Evolutionary conservation across 2,888 invertebrate genomes (phyloP).

Genomic region (Sinopyrophorus schimmeli): DNA sequence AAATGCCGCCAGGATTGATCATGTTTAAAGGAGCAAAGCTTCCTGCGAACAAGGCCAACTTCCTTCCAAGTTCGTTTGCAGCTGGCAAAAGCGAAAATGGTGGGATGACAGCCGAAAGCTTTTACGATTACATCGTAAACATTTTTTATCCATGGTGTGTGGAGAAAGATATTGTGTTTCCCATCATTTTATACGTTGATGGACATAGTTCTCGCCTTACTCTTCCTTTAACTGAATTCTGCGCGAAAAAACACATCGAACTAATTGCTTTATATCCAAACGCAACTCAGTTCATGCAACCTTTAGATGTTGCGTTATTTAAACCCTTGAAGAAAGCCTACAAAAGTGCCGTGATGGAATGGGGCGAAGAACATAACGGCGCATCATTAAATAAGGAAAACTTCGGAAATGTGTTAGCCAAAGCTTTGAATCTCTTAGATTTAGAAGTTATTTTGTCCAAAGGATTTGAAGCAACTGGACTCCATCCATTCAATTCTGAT

Average conservation of each 20-base stretch:
- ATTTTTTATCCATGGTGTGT: conserved; percentile 37
- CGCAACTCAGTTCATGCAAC: conserved; percentile 41
- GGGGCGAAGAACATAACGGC: conserved; percentile 19
- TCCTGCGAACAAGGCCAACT: too few species aligned
- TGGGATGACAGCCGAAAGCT: conserved; percentile 43
- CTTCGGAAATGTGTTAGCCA: conserved; percentile 34
- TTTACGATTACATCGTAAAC: conserved; percentile 42
- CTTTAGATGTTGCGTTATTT: conserved; percentile 43
- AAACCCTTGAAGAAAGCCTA: conserved; percentile 35
- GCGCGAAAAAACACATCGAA: conserved; percentile 35
- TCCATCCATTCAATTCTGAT: too few species aligned
- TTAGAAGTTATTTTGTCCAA: too few species aligned
- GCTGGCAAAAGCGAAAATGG: conserved; percentile 45
- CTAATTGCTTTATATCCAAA: conserved; percentile 42
- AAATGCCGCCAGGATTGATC: too few species aligned
- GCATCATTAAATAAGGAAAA: conserved; percentile 27
- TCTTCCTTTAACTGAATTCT: conserved; percentile 37
- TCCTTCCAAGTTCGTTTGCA: too few species aligned
- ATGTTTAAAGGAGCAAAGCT: too few species aligned
- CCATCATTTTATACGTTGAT: conserved; percentile 42
- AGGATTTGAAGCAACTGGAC: too few species aligned
- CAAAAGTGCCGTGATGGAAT: conserved; percentile 22
- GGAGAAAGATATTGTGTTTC: conserved; percentile 35
- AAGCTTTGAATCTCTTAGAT: too few species aligned
- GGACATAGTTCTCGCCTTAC: conserved; percentile 41